phyloP scores from a whole-genome alignment of 2,113 vertebrate species.

The Dryoscopus gambensis region DNA sequence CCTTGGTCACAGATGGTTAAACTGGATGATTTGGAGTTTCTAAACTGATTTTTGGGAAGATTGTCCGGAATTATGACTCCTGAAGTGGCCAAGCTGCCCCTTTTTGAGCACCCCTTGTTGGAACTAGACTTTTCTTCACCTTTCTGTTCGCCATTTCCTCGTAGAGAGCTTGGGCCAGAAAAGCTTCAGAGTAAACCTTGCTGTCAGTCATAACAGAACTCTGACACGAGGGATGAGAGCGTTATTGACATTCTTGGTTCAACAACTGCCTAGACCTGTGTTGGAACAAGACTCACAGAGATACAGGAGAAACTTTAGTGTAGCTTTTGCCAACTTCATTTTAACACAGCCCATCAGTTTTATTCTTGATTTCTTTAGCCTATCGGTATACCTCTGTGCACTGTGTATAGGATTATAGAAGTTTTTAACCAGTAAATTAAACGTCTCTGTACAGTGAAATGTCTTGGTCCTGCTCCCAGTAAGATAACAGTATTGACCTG shows the following conservation, averaged over 20 bases:
- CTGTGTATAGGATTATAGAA: neutral
- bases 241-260: neutral
- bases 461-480: neutral
- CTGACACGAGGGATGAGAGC: rapidly evolving
- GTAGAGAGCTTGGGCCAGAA: neutral
- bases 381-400: neutral
- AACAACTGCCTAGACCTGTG: neutral
- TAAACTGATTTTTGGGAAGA: neutral
- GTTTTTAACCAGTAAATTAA: neutral
- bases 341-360: neutral
- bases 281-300: neutral
- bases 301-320: neutral
- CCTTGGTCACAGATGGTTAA: neutral
- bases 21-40: neutral
- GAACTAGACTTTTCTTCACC: neutral
- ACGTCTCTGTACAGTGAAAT: neutral
- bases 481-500: neutral
- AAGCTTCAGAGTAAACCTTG: neutral
- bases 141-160: neutral
- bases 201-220: neutral
- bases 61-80: neutral
- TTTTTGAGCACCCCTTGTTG: neutral
- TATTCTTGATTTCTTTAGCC: neutral
- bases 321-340: neutral
- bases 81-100: neutral